Conservation (phyloP, 2,113 vertebrate genomes). For the Antigone vipio region DNA sequence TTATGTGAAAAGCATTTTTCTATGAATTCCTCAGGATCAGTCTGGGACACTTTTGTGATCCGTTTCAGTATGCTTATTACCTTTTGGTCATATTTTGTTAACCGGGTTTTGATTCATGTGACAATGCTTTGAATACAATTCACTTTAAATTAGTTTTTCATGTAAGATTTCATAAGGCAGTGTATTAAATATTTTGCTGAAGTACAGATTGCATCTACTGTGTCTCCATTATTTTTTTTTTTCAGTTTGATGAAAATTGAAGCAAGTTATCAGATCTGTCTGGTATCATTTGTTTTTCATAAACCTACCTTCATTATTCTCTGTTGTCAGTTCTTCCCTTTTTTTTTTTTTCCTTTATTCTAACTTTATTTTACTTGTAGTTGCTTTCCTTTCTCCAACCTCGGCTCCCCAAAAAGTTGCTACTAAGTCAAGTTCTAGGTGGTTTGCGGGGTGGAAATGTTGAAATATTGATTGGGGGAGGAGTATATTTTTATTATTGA, state of each 20-base stretch:
- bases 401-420: neutral
- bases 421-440: neutral
- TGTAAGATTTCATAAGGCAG: constrained; percentile 9
- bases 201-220: constrained; percentile 22
- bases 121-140: neutral
- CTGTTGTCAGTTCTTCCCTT: neutral
- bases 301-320: neutral
- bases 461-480: neutral
- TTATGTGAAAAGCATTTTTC: neutral
- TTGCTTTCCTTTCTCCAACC: neutral
- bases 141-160: neutral
- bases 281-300: constrained; percentile 2
- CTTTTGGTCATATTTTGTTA: neutral
- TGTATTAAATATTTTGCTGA: constrained; percentile 24
- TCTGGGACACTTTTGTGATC: neutral
- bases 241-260: constrained; percentile 1
- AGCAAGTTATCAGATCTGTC: constrained; percentile 10
- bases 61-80: neutral
- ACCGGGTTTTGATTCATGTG: neutral
- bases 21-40: neutral
- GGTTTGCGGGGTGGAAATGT: neutral
- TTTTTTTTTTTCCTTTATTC: neutral
- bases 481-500: neutral
- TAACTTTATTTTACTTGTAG: neutral
- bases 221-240: neutral